Conservation (phyloP, 2,113 vertebrate species). For the Oriolus oriolus region DNA sequence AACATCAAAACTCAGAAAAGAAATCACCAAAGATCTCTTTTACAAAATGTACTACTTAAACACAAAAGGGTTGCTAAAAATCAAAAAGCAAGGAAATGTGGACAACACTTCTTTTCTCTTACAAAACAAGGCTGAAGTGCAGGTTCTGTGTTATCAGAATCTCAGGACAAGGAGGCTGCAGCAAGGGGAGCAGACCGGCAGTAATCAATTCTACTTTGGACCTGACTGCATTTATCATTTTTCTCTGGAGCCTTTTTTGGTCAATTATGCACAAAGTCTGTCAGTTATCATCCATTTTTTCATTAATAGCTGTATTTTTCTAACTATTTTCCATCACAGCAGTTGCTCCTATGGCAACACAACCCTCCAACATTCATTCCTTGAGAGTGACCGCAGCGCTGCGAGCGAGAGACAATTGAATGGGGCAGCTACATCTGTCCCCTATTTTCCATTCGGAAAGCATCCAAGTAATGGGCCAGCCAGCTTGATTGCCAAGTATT, state of each 20-base stretch:
- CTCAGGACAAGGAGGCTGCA: background rate
- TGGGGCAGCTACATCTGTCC: slow-evolving; percentile 17
- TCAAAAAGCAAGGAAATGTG: background rate
- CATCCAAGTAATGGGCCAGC: background rate
- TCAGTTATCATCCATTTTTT: background rate
- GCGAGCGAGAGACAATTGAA: background rate
- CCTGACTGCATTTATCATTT: background rate
- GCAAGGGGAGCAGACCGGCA: background rate
- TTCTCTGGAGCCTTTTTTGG: background rate
- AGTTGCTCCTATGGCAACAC: slow-evolving; percentile 28
- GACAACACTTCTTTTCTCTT: background rate
- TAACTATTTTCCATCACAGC: background rate
- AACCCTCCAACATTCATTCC: background rate
- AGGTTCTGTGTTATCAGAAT: background rate
- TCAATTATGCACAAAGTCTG: background rate
- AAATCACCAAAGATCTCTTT: background rate
- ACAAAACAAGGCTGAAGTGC: background rate
- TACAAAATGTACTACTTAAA: background rate
- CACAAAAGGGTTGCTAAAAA: background rate
- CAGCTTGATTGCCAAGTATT: background rate
- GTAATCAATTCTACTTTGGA: background rate
- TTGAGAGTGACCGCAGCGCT: background rate
- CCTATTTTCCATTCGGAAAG: background rate
- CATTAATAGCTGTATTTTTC: slow-evolving; percentile 1
- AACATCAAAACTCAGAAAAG: background rate